Evolutionary conservation across 2,113 vertebrate genomes (phyloP), one percentile per base, ranked within the genome.

Genomic region (Thalassoma bifasciatum): DNA sequence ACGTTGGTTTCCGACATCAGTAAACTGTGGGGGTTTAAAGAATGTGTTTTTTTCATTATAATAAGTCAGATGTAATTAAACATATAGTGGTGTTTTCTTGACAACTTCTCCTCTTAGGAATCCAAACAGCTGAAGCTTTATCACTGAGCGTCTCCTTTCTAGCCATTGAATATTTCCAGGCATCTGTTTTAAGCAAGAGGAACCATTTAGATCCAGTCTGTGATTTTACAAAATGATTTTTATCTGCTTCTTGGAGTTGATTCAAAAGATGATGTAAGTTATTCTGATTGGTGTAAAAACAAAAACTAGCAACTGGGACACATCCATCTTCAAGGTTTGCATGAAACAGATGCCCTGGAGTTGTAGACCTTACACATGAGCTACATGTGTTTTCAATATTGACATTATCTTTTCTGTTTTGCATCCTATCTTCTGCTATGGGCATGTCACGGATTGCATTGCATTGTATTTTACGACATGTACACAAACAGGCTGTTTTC

Each of bases 341-440:
- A 52, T 40, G 49, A 42, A 53, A 24, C 14, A 4, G 17, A 71
- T 51, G 47, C 54, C 19, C 56, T 9, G 1, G 16, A 16, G 44
- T 46, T 19, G 17, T 61, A 49, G 0, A 46, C 4, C 24, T 66
- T n/a, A 38, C 12, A 26, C 22, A 37, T n/a, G 9, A 19, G 19
- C 46, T n/a, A 53, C 38, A 71, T 69, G 9, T 78, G 78, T 30
- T 78, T 19, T 23, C 79, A 17, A 71, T 66, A 71, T 13, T 74
- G 6, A 61, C 14, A 66, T 69, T 50, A 22, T n/a, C 12, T 37
- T 52, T 6, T 16, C 47, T 14, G 22, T 46, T 42, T 42, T 42
- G 10, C 4, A 5, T 42, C 40, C 14, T 42, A 42, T 14, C 40
- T 16, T 42, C 40, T 42, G 38, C 12, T 12, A 16, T 14, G 40